Conservation (phyloP, 2,797 vertebrate species). For the Silurus aristotelis region DNA sequence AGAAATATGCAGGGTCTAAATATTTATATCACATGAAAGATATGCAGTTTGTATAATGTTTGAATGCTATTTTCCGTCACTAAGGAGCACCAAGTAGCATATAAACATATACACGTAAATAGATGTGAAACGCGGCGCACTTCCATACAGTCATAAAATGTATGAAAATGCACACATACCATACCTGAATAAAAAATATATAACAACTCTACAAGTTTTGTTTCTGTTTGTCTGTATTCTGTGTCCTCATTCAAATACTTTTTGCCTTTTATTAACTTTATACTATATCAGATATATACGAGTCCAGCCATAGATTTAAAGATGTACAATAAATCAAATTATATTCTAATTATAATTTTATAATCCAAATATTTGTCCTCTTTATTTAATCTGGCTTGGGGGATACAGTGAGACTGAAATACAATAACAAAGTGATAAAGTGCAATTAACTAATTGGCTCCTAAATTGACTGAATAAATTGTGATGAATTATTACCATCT, state of each 20-base stretch:
- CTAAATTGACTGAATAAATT: not conserved
- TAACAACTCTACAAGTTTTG: not conserved
- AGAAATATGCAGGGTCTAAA: not conserved
- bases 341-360: not conserved
- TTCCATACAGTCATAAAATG: not conserved
- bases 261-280: not conserved
- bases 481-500: no score
- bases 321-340: not conserved
- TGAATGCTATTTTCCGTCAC: not conserved
- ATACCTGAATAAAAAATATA: not conserved
- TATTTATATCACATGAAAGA: not conserved
- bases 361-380: not conserved
- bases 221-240: slow-evolving; percentile 17
- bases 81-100: not conserved
- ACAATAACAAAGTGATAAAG: not conserved
- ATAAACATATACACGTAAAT: not conserved
- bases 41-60: not conserved
- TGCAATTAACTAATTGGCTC: not conserved
- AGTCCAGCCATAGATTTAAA: not conserved
- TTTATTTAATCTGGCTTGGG: not conserved
- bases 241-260: not conserved
- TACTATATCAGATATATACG: not conserved
- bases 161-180: not conserved
- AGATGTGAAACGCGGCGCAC: not conserved
- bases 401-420: not conserved